phyloP scores from a whole-genome alignment of 2,888 invertebrate species.

The Dascillus cervinus region DNA sequence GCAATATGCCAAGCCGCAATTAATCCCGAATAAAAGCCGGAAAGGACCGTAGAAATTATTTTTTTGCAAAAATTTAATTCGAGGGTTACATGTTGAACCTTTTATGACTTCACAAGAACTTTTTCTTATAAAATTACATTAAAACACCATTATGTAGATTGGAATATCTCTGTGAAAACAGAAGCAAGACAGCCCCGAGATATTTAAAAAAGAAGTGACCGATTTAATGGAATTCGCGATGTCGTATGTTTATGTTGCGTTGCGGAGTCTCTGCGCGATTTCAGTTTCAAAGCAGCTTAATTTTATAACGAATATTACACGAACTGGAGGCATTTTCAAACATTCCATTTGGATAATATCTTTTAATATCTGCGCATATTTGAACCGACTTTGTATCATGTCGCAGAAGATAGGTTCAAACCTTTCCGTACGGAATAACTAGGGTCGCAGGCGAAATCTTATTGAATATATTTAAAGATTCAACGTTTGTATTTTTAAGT shows the following conservation, averaged over 20 bases:
- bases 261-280: no score
- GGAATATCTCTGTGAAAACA: conserved; percentile 14
- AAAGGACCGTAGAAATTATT: no score
- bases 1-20: no score
- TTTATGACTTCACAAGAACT: conserved; percentile 13
- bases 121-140: conserved; percentile 18
- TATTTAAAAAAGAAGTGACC: conserved; percentile 15
- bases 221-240: conserved; percentile 7
- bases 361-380: conserved; percentile 17
- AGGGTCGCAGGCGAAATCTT: no score
- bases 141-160: conserved; percentile 23
- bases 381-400: conserved; percentile 16
- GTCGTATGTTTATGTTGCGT: no score
- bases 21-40: no score
- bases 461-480: no score
- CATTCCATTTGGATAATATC: conserved; percentile 22
- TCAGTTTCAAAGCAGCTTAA: no score
- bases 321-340: conserved; percentile 20
- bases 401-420: conserved; percentile 17
- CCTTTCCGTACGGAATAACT: conserved; percentile 17
- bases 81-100: conserved; percentile 14
- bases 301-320: conserved; percentile 18
- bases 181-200: conserved; percentile 14
- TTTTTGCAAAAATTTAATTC: no score
- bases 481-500: no score